Conservation (phyloP, 2,797 vertebrate genomes). For the Hoplostethus mediterraneus region DNA sequence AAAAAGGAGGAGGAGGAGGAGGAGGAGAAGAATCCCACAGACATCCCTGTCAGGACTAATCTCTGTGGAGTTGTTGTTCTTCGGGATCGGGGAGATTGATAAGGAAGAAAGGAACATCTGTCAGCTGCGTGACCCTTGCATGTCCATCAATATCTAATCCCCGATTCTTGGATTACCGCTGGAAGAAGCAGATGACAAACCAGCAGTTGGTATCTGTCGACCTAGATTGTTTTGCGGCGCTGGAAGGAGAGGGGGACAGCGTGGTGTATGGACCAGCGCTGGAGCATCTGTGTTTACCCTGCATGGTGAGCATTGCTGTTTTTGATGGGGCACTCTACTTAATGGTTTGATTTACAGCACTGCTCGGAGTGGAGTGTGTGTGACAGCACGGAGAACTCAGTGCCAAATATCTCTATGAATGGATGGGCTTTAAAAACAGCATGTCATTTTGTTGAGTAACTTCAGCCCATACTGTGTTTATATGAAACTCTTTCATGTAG, state of each 20-base stretch:
- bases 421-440: conserved; percentile 8
- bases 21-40: conserved; percentile 54
- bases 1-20: conserved; percentile 30
- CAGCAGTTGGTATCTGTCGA: conserved; percentile 43
- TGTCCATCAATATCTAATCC: conserved; percentile 51
- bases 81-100: conserved; percentile 39
- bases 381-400: conserved; percentile 36
- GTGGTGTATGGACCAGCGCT: conserved; percentile 51
- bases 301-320: conserved; percentile 74
- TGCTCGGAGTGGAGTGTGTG: conserved; percentile 14
- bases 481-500: conserved; percentile 19
- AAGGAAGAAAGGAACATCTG: conserved; percentile 59
- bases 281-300: conserved; percentile 71
- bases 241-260: conserved; percentile 38
- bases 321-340: conserved; percentile 64
- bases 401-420: conserved; percentile 21
- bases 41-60: conserved; percentile 59
- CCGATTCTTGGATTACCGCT: conserved; percentile 64
- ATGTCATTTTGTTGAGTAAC: neutral
- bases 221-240: conserved; percentile 59
- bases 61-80: conserved; percentile 60
- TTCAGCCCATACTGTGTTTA: conserved; percentile 3
- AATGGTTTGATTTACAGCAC: conserved; percentile 59
- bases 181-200: conserved; percentile 41
- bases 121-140: conserved; percentile 55